Evolutionary conservation across 2,797 vertebrate species (phyloP).

Genomic region (Gymnothorax javanicus): DNA sequence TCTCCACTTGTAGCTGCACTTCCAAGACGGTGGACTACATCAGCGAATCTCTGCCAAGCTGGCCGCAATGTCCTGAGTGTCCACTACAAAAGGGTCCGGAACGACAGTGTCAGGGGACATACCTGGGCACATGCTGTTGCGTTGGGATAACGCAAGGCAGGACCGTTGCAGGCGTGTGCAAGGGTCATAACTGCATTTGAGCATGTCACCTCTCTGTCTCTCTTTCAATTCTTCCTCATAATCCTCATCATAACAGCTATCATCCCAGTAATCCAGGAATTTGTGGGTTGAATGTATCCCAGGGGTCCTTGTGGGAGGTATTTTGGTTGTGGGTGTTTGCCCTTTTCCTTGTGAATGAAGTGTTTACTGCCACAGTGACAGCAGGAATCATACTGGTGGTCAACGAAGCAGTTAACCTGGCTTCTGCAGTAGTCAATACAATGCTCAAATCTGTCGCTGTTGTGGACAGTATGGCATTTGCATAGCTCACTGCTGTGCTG

Average conservation of each 20-base stretch:
- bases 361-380: neutral
- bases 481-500: neutral
- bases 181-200: conserved; percentile 68
- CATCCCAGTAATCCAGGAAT: neutral
- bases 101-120: conserved; percentile 53
- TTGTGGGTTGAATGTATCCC: neutral
- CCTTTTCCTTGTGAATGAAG: neutral
- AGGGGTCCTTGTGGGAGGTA: neutral
- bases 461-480: neutral
- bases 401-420: neutral
- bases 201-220: neutral
- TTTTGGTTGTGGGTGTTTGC: neutral
- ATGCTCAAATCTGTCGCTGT: neutral
- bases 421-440: neutral
- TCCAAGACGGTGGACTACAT: conserved; percentile 69
- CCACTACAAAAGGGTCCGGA: conserved; percentile 62
- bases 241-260: neutral
- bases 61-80: conserved; percentile 65
- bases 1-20: conserved; percentile 58
- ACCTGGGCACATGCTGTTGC: conserved; percentile 67
- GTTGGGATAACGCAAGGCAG: conserved; percentile 65
- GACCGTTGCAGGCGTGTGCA: conserved; percentile 75
- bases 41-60: conserved; percentile 70
- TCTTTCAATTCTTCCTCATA: neutral
- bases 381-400: neutral